phyloP scores from a whole-genome alignment of 2,888 invertebrate genomes.

The Pollenia angustigena region DNA sequence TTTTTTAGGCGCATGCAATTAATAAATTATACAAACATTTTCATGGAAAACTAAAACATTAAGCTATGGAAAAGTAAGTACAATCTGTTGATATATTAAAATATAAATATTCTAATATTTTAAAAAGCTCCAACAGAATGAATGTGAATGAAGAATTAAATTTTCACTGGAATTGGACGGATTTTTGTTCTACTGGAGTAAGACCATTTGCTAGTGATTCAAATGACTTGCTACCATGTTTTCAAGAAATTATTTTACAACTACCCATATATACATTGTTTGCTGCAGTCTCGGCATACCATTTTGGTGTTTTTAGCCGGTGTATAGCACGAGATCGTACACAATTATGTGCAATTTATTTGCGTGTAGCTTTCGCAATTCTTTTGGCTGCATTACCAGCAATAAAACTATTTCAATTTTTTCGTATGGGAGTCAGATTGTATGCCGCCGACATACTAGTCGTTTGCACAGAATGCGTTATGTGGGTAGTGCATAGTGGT shows the following conservation, averaged over 20 bases:
- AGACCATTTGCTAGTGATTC: conserved; percentile 88
- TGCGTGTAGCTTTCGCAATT: conserved; percentile 87
- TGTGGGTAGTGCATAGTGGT: conserved; percentile 93
- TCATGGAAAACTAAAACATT: conserved; percentile 8
- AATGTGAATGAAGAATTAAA: conserved; percentile 71
- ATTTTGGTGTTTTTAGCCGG: conserved; percentile 89
- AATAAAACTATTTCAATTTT: conserved; percentile 87
- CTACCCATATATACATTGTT: conserved; percentile 90
- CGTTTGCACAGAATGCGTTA: conserved; percentile 88
- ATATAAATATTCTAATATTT: neutral
- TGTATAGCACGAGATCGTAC: conserved; percentile 86
- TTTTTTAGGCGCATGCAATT: neutral
- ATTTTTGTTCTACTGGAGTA: conserved; percentile 90
- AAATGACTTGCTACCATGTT: conserved; percentile 93
- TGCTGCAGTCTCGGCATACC: conserved; percentile 91
- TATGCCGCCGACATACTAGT: conserved; percentile 89
- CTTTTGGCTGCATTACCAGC: conserved; percentile 88
- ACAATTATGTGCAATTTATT: conserved; percentile 87
- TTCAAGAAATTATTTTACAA: conserved; percentile 92
- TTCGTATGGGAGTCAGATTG: conserved; percentile 85
- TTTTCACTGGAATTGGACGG: conserved; percentile 88
- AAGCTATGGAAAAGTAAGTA: conserved; percentile 26
- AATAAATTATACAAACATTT: neutral
- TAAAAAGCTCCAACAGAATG: conserved; percentile 16
- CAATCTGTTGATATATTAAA: neutral